Base-by-base conservation (phyloP, 2,113 vertebrate genomes). In the Callithrix jacchus region DNA sequence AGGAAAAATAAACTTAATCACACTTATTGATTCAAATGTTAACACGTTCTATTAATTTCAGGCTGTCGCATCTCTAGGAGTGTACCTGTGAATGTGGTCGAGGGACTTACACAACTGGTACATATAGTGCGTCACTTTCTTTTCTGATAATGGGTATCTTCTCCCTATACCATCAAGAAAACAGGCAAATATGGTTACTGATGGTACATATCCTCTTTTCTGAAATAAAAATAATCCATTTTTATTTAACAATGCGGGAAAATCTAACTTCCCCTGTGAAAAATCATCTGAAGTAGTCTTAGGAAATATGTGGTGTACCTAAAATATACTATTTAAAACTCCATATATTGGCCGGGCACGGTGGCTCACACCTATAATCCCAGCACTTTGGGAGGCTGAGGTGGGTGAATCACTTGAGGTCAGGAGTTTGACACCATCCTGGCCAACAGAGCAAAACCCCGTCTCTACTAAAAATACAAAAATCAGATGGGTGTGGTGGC, bases 21-120 rank as follows among this genome's bases (percentile, higher is more conserved):
- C 1, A 30, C 37, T 25, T 66, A 30, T 5, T 54, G 11, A 27
- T 35, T n/a, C 74, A 61, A 12, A 4, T 3, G 25, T 17, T 20
- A 80, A 13, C 4, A 4, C 32, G 35, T 93, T 79, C 71, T 66
- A 12, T 54, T 49, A 70, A 93, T 56, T 25, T 68, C 54, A n/a
- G 79, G 25, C 87, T 20, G 52, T 71, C 96, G 52, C 27, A 40
- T 9, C 74, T 45, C 40, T 68, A 5, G 7, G 40, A 21, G 64
- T 97, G 37, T 96, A 99, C 99, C 99, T 99, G 97, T 99, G 99
- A 98, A 99, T 98, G 30, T 99, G 99, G 92, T 99, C 98, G 23
- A 99, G 99, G 61, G 99, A 99, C 90, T 98, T 99, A 95, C 99
- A 99, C 42, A 99, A 96, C 98, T 99, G 99, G 98, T 99, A 99